Conservation (phyloP, 2,888 invertebrate species). For the Drosophila eohydei region DNA sequence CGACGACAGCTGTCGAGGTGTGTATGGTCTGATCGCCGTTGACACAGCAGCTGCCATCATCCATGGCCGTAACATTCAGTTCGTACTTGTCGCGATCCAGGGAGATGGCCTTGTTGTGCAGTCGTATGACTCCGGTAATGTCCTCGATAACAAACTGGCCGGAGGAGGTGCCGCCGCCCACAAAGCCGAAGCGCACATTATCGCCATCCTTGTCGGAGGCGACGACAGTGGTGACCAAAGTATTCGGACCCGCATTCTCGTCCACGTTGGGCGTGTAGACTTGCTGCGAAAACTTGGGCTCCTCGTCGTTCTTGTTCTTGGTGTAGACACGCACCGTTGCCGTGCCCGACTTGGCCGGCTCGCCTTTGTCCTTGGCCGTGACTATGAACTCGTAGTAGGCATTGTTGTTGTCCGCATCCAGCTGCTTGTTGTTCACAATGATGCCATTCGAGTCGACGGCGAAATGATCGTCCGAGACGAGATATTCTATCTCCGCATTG, state of each 20-base stretch:
- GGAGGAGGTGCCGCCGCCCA: conserved; percentile 94
- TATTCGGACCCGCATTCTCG: conserved; percentile 97
- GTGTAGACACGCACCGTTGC: conserved; percentile 98
- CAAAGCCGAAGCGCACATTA: conserved; percentile 96
- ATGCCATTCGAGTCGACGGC: conserved; percentile 96
- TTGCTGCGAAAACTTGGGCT: conserved; percentile 98
- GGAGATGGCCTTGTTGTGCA: conserved; percentile 94
- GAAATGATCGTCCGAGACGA: conserved; percentile 96
- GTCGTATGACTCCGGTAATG: conserved; percentile 96
- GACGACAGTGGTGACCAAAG: conserved; percentile 97
- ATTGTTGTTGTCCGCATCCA: conserved; percentile 98
- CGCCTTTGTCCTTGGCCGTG: conserved; percentile 97
- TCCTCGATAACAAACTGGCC: conserved; percentile 98
- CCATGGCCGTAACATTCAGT: conserved; percentile 98
- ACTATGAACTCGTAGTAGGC: conserved; percentile 98
- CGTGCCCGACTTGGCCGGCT: conserved; percentile 95
- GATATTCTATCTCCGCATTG: conserved; percentile 97
- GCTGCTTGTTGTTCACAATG: conserved; percentile 95
- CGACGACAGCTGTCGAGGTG: conserved; percentile 97
- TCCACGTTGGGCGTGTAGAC: conserved; percentile 98
- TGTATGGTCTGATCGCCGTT: conserved; percentile 95
- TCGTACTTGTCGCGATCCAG: conserved; percentile 97
- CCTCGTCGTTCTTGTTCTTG: conserved; percentile 99
- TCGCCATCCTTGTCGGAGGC: conserved; percentile 99
- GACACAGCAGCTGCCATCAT: conserved; percentile 98